phyloP scores from a whole-genome alignment of 2,888 invertebrate genomes.

The Tanaodytes sp. region DNA sequence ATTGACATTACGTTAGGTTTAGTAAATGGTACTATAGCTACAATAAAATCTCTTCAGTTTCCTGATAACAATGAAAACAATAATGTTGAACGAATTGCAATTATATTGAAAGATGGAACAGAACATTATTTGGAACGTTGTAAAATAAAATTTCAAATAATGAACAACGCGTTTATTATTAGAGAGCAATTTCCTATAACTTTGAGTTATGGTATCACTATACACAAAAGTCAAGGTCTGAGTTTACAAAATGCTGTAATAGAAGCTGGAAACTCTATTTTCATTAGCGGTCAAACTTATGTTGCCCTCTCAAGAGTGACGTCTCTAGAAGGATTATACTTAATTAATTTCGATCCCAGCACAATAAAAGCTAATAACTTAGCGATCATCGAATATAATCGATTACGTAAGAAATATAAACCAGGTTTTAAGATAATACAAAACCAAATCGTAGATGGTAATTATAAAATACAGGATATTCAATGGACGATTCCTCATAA shows the following conservation, averaged over 20 bases:
- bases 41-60: too few species aligned
- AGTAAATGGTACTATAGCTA: too few species aligned
- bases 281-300: neutral
- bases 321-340: neutral
- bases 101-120: neutral
- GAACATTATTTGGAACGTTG: neutral
- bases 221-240: neutral
- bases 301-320: neutral
- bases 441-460: conserved; percentile 56
- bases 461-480: conserved; percentile 14
- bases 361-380: conserved; percentile 29
- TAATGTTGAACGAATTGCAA: neutral
- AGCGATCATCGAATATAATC: conserved; percentile 5
- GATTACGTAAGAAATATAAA: conserved; percentile 4
- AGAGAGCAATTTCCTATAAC: conserved; percentile 1
- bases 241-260: neutral
- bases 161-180: neutral
- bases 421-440: conserved; percentile 51
- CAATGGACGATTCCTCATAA: conserved; percentile 12
- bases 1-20: conserved; percentile 41
- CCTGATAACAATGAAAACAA: neutral
- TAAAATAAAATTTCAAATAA: neutral
- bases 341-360: neutral
- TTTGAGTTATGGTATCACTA: neutral
- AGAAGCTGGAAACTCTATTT: neutral